phyloP scores from a whole-genome alignment of 1,140 invertebrate species.

The Cotesia vestalis region DNA sequence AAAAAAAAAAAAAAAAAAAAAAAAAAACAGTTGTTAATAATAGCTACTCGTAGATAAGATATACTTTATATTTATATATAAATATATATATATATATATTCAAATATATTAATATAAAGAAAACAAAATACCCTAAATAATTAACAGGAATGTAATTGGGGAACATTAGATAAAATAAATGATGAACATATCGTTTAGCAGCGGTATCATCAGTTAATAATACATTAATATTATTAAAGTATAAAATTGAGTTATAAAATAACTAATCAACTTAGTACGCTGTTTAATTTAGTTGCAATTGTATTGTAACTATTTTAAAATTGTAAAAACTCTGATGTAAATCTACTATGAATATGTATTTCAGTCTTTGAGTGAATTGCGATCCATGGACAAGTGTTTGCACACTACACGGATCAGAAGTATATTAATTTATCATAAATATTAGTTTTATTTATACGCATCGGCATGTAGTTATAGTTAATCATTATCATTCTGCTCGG shows the following conservation, averaged over 20 bases:
- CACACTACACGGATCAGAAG: too few relatives aligned
- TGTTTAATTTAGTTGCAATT: neutral
- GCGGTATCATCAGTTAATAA: slow-evolving; percentile 7
- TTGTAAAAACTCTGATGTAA: slow-evolving; percentile 33
- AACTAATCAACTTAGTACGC: slow-evolving; percentile 16
- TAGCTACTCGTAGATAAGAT: too few relatives aligned
- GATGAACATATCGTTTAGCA: slow-evolving; percentile 23
- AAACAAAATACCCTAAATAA: slow-evolving; percentile 52
- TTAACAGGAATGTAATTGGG: slow-evolving; percentile 55
- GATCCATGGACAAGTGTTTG: slow-evolving; percentile 33
- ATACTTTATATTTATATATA: too few relatives aligned
- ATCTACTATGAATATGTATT: slow-evolving; percentile 44
- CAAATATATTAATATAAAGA: neutral
- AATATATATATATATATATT: slow-evolving; percentile 4
- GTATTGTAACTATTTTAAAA: neutral
- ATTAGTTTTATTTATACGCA: neutral
- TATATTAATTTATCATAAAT: neutral
- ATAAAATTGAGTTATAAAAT: slow-evolving; percentile 27
- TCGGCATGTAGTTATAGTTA: too few relatives aligned
- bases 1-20: too few relatives aligned
- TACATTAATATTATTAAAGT: slow-evolving; percentile 15
- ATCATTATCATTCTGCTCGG: too few relatives aligned
- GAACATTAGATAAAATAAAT: slow-evolving; percentile 1
- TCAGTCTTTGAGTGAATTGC: slow-evolving; percentile 55
- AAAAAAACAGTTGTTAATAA: too few relatives aligned